phyloP scores from a whole-genome alignment of 2,888 invertebrate species.

The Erebia palarica region DNA sequence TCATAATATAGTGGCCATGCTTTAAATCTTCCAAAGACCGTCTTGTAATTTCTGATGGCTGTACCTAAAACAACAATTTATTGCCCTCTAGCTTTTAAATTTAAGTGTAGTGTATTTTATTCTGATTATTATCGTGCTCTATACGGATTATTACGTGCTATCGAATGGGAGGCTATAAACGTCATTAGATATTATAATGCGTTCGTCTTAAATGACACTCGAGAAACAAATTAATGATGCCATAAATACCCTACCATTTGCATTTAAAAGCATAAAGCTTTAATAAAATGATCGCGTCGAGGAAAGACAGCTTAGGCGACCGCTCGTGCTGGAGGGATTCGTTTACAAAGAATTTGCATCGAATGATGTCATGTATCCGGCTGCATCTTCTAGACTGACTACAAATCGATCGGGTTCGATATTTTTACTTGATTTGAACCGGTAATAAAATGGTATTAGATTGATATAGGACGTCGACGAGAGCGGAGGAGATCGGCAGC shows the following conservation, averaged over 20 bases:
- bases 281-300: conserved; percentile 49
- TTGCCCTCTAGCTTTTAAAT: conserved; percentile 35
- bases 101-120: conserved; percentile 36
- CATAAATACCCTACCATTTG: conserved; percentile 41
- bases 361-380: conserved; percentile 75
- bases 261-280: conserved; percentile 39
- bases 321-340: conserved; percentile 40
- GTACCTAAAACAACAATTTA: conserved; percentile 36
- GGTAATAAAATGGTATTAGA: conserved; percentile 72
- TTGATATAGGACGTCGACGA: conserved; percentile 74
- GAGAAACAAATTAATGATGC: conserved; percentile 42
- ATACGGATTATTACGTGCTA: conserved; percentile 39
- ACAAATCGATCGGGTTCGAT: conserved; percentile 69
- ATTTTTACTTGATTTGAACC: conserved; percentile 67
- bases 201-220: conserved; percentile 37
- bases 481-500: conserved; percentile 69
- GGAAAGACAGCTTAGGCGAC: conserved; percentile 56
- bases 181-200: conserved; percentile 41
- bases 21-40: conserved; percentile 29
- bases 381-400: conserved; percentile 64
- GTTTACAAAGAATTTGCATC: conserved; percentile 68
- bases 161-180: conserved; percentile 36
- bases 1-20: conserved; percentile 18
- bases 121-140: conserved; percentile 37
- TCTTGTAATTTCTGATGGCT: conserved; percentile 27